Evolutionary conservation across 2,888 invertebrate species (phyloP).

Genomic region (Coelogynopora nodosa): DNA sequence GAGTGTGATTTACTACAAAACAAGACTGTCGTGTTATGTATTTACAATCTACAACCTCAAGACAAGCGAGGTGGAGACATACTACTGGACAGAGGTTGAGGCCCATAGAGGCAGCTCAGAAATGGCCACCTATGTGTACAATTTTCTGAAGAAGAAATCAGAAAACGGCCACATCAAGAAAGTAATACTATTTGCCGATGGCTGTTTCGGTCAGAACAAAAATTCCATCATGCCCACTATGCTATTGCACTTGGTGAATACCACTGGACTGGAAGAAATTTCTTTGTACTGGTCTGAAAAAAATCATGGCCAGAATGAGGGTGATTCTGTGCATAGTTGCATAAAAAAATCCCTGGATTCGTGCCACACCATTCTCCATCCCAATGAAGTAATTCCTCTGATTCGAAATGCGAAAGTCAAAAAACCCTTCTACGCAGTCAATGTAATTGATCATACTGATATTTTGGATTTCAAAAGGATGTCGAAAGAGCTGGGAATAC

Average conservation of each 20-base stretch:
- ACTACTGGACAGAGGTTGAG: background rate
- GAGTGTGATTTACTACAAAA: background rate
- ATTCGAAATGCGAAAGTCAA: background rate
- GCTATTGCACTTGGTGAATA: background rate
- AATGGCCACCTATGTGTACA: background rate
- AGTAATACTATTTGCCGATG: background rate
- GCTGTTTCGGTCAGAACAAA: background rate
- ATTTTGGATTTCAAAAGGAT: background rate
- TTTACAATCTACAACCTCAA: background rate
- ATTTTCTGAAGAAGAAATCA: background rate
- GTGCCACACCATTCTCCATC: background rate
- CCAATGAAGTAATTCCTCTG: background rate
- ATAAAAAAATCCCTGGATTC: background rate
- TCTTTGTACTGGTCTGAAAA: background rate
- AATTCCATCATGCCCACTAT: background rate
- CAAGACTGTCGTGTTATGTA: background rate
- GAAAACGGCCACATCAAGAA: background rate
- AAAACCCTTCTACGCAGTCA: background rate
- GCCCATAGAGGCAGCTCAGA: background rate
- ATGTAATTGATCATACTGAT: background rate
- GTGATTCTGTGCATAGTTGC: background rate
- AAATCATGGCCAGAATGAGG: background rate
- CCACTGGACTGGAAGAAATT: background rate
- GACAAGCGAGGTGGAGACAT: background rate
- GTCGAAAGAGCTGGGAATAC: background rate